Percentiles rank a stretch among this genome's conserved stretches.
These are phyloP conservation scores for Scomber japonicus DNA, from an alignment of 2,113 vertebrate genomes.

Conservation along the genomic window DNA sequence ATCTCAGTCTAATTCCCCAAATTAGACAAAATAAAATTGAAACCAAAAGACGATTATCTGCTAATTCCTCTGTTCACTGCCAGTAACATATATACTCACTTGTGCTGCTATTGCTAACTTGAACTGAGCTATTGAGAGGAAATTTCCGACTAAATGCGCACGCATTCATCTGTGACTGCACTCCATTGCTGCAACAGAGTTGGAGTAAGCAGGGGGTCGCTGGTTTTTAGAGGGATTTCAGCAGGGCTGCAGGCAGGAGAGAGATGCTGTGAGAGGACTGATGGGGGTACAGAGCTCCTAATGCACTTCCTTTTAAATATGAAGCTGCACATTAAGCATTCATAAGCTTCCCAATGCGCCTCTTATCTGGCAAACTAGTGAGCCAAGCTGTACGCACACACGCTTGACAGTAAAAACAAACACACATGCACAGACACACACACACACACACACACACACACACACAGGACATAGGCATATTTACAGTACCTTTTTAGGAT, in stretches of 20 bases:
- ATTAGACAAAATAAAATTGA: slow-evolving; percentile 19
- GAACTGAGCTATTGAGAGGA: slow-evolving; percentile 43
- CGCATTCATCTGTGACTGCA: slow-evolving; percentile 47
- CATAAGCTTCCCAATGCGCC: slow-evolving; percentile 73
- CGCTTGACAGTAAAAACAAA: slow-evolving; percentile 41
- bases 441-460: not conserved
- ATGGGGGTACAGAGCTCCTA: slow-evolving; percentile 68
- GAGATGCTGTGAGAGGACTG: slow-evolving; percentile 59
- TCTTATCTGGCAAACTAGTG: slow-evolving; percentile 59
- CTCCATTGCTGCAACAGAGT: slow-evolving; percentile 40
- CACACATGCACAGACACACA: not conserved
- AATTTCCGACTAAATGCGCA: slow-evolving; percentile 48
- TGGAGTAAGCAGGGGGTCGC: slow-evolving; percentile 51
- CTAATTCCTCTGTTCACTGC: slow-evolving; percentile 14
- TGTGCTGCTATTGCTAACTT: slow-evolving; percentile 25
- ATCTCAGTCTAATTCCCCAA: not conserved
- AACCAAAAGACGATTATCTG: not conserved
- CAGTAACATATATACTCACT: slow-evolving; percentile 20
- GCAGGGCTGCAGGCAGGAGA: slow-evolving; percentile 59
- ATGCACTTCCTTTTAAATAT: slow-evolving; percentile 82
- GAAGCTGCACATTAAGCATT: slow-evolving; percentile 80
- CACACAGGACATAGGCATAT: not conserved
- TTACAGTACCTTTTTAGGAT: not conserved
- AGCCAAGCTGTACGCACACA: slow-evolving; percentile 50
- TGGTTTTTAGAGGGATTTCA: slow-evolving; percentile 55